A percentile compares a stretch with the other conserved stretches of the same genome.
phyloP scores from a whole-genome alignment of 1,140 invertebrate species.

The Drusus annulatus region DNA sequence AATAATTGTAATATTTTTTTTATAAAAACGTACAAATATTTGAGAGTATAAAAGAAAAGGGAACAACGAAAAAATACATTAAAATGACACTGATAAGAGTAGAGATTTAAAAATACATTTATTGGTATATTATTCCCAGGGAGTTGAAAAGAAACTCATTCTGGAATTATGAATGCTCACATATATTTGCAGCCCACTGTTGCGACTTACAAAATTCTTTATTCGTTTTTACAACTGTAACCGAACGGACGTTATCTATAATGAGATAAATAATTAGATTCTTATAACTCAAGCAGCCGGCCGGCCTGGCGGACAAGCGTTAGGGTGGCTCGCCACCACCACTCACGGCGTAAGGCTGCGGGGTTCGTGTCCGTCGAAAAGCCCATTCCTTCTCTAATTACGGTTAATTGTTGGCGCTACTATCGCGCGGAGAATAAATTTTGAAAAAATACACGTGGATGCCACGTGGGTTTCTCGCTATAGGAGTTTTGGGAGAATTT shows the following conservation, averaged over 20 bases:
- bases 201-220: too few relatives aligned
- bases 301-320: not conserved
- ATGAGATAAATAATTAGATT: constrained; percentile 30
- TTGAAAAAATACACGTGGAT: not conserved
- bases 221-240: not conserved
- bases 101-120: too few relatives aligned
- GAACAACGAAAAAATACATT: too few relatives aligned
- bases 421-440: constrained; percentile 12
- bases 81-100: too few relatives aligned
- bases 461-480: not conserved
- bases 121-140: too few relatives aligned
- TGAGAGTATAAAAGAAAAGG: too few relatives aligned
- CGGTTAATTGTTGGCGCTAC: constrained; percentile 21
- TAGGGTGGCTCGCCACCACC: constrained; percentile 2
- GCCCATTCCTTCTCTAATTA: constrained; percentile 19
- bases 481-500: not conserved
- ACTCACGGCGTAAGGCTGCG: not conserved
- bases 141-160: too few relatives aligned
- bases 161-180: too few relatives aligned
- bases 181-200: too few relatives aligned
- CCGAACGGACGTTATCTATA: constrained; percentile 1
- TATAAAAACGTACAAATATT: too few relatives aligned
- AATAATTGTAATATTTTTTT: too few relatives aligned
- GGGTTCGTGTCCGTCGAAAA: constrained; percentile 7
- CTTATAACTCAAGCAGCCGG: not conserved